Base-by-base conservation (phyloP, 2,113 vertebrate species). In the Cololabis saira region DNA sequence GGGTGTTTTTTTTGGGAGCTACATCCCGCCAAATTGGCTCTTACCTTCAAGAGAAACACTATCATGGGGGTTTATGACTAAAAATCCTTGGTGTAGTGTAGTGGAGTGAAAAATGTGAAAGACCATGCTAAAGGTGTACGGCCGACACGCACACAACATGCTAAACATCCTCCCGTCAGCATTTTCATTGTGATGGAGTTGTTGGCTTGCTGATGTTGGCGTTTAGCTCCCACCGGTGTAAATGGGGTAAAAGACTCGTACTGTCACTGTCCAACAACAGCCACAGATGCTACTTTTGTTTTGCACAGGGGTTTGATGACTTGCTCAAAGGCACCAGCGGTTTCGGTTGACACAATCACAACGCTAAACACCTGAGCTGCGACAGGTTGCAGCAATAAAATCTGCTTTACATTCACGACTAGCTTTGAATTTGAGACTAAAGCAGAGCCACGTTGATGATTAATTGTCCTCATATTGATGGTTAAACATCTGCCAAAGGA, bases 391-490 rank as follows among this genome's bases (percentile, higher is more conserved):
- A 27, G 24, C 24, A 27, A 5, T 27, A 5, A 27, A 27, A 27
- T 27, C 24, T 27, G 24, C n/a, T n/a, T n/a, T 27, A 5, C 2
- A 27, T 3, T 27, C 24, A 3, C 3, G 24, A 27, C 5, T 3
- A 37, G 10, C 33, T 37, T 37, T 37, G 33, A 1, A 37, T 37
- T 37, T 37, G 33, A 37, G 10, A 11, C 10, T 7, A 4, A 37
- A 11, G 33, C 33, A 37, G 33, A 37, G 40, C 1, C 9, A n/a
- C 12, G 70, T 75, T 74, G 66, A 67, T 72, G 45, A 78, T 71
- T 65, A 54, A 72, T 72, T 49, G 11, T 24, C 49, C 30, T 4
- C 47, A 22, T 61, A 64, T 21, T 16, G 71, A 19, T 71, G 27
- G 56, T 84, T 67, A 76, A 80, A 51, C 75, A n/a, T 2, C 12